Evolutionary conservation across 2,888 invertebrate genomes (phyloP).

Genomic region (Trimorus sp.): DNA sequence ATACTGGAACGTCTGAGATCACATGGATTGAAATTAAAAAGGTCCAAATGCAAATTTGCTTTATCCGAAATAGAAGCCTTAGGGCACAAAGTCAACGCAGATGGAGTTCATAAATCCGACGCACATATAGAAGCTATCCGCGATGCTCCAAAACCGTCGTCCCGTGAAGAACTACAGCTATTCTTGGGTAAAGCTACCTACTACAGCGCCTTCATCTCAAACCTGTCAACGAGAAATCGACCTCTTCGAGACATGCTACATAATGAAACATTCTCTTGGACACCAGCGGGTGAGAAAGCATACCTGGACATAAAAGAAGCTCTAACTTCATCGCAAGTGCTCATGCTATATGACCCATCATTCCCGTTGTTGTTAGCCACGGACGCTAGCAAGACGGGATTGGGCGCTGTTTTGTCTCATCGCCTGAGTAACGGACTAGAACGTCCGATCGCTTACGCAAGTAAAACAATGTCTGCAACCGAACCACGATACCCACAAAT

Average conservation of each 20-base stretch:
- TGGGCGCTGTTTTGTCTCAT: constrained; percentile 15
- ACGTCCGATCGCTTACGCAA: constrained; percentile 19
- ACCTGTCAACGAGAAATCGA: constrained; percentile 9
- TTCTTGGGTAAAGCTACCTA: constrained; percentile 22
- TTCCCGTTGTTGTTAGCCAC: background rate
- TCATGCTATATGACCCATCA: constrained; percentile 26
- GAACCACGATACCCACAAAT: constrained; percentile 12
- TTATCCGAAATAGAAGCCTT: constrained; percentile 7
- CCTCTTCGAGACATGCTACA: constrained; percentile 3
- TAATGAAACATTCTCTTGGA: background rate
- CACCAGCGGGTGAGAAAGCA: constrained; percentile 7
- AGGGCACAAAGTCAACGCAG: constrained; percentile 25
- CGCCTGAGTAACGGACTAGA: constrained; percentile 3
- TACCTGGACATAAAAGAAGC: constrained; percentile 33
- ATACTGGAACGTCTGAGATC: background rate
- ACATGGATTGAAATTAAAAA: constrained; percentile 28
- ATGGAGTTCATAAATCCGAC: constrained; percentile 35
- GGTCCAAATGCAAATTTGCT: constrained; percentile 18
- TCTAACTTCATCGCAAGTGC: constrained; percentile 27
- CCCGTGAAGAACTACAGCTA: constrained; percentile 20
- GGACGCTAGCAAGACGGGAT: constrained; percentile 2
- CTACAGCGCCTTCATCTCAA: constrained; percentile 14
- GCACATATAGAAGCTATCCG: constrained; percentile 25
- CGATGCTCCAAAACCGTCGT: constrained; percentile 22
- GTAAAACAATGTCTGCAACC: background rate